Conservation (phyloP, 2,113 vertebrate species). For the Conger conger region DNA sequence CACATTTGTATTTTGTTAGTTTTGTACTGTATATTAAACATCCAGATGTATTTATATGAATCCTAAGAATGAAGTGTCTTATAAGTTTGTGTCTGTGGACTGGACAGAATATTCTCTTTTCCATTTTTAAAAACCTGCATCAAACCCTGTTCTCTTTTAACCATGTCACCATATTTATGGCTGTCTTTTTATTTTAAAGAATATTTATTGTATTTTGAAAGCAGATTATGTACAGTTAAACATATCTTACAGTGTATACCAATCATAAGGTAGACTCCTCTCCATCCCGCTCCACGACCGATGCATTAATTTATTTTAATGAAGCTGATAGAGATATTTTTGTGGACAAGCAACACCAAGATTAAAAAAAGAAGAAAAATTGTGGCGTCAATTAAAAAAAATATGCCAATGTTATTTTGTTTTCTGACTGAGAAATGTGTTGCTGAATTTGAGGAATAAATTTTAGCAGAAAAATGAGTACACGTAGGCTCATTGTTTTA, state of each 20-base stretch:
- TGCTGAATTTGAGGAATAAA: neutral
- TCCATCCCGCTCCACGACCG: neutral
- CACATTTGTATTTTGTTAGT: conserved; percentile 68
- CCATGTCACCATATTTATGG: neutral
- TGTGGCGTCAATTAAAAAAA: neutral
- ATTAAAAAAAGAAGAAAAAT: neutral
- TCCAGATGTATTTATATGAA: conserved; percentile 69
- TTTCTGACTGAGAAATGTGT: neutral
- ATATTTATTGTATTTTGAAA: neutral
- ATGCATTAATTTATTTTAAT: neutral
- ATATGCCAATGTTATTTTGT: neutral
- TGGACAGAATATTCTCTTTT: conserved; percentile 64
- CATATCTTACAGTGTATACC: neutral
- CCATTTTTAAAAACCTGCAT: neutral
- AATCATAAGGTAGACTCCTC: neutral
- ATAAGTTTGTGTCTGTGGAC: conserved; percentile 63
- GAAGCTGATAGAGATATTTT: neutral
- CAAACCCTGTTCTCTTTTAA: neutral
- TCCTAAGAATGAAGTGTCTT: conserved; percentile 59
- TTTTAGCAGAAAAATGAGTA: neutral
- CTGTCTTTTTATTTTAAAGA: neutral
- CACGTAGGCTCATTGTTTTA: neutral
- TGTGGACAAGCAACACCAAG: neutral
- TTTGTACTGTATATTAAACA: conserved; percentile 71
- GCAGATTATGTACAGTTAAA: neutral